phyloP scores from a whole-genome alignment of 2,888 invertebrate genomes.

The Brassicogethes aeneus region DNA sequence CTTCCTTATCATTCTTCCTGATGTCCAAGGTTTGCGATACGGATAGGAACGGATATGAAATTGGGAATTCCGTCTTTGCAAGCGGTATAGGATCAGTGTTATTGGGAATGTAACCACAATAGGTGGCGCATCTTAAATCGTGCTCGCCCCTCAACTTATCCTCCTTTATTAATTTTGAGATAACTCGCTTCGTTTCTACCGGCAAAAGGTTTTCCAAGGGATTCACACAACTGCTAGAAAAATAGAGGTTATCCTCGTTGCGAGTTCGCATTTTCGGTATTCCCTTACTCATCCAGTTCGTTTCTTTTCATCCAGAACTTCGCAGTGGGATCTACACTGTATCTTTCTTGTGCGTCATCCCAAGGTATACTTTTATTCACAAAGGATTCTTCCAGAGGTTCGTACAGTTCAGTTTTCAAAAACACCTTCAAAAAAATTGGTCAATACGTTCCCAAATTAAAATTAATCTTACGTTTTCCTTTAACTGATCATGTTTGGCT shows the following conservation, averaged over 20 bases:
- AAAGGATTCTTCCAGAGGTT: slow-evolving; percentile 24
- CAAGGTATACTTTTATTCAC: slow-evolving; percentile 28
- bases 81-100: neutral
- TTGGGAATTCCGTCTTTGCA: neutral
- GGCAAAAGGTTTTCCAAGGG: slow-evolving; percentile 27
- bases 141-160: slow-evolving; percentile 34
- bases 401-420: slow-evolving; percentile 19
- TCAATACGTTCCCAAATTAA: no score
- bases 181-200: slow-evolving; percentile 27
- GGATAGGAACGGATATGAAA: neutral
- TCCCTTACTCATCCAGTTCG: slow-evolving; percentile 25
- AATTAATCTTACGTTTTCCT: neutral
- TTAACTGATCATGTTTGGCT: neutral
- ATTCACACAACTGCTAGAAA: slow-evolving; percentile 30
- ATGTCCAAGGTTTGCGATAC: neutral
- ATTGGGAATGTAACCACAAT: neutral
- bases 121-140: slow-evolving; percentile 16
- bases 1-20: neutral
- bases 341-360: slow-evolving; percentile 34
- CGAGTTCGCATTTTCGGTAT: no score
- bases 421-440: slow-evolving; percentile 13
- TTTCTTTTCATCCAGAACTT: slow-evolving; percentile 33
- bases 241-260: no score
- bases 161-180: slow-evolving; percentile 27
- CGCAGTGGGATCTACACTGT: slow-evolving; percentile 28